Base-by-base conservation (phyloP, 2,113 vertebrate species). In the Stictonetta naevosa region DNA sequence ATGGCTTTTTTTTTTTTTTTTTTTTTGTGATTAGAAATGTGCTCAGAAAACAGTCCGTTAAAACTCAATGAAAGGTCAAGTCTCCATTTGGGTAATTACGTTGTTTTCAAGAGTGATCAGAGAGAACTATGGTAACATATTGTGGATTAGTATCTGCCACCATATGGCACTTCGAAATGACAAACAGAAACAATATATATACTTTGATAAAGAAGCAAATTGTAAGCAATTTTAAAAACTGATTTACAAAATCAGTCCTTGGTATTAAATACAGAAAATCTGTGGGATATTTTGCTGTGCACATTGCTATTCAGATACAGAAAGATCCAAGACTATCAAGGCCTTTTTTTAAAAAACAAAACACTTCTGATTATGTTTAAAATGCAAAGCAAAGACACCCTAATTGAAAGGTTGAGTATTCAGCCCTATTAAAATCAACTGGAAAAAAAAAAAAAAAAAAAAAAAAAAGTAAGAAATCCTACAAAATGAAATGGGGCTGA, bases 141-240 rank as follows among this genome's bases (percentile, higher is more conserved):
- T 95, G 90, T 88, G 74, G 56, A 93, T 90, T 94, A 93, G 85
- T 92, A 89, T 95, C 83, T 89, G 92, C 86, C 88, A 95, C 96
- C 95, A 95, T 97, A 96, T 95, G 93, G 95, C 77, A 79, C 86
- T 95, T 96, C 86, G 93, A 83, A 94, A 86, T 87, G 77, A 96
- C 83, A 93, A 92, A 95, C 19, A 84, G 92, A 84, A 94, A 92
- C 71, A 84, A 86, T 52, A 72, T 46, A 28, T 53, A 44, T 60
- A 86, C 72, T 96, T 82, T 38, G 48, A 60, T 76, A 95, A 93
- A 93, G 66, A 48, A 82, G 69, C 3, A 80, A 82, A 84, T 84
- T 56, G 40, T 29, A 89, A 93, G n/a, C 52, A 34, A 77, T 90
- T 89, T 71, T 1, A 38, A 86, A 83, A 86, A 13, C 20, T 13